These are phyloP conservation scores for Paratilapia polleni DNA, from an alignment of 2,113 vertebrate genomes.

Conservation along the genomic window DNA sequence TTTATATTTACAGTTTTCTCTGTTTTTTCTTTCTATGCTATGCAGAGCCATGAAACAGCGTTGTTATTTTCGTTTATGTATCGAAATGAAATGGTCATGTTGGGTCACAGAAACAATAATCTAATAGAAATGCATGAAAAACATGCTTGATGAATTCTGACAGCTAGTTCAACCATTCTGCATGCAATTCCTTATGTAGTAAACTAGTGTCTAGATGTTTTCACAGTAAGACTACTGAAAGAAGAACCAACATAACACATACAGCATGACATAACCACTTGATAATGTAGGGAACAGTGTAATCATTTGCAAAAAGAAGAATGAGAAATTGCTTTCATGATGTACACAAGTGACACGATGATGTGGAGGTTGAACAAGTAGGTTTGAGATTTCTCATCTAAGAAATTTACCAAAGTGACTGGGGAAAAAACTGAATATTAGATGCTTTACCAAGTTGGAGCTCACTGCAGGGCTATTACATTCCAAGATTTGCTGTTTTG, in stretches of 20 bases:
- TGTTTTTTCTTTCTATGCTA: neutral
- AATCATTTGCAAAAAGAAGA: neutral
- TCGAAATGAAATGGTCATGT: neutral
- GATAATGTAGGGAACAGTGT: neutral
- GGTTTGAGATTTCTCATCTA: neutral
- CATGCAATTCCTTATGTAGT: neutral
- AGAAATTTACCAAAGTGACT: neutral
- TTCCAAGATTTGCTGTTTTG: neutral
- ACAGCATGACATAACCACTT: neutral
- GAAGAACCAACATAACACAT: neutral
- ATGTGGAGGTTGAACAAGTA: too few relatives aligned
- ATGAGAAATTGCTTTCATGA: neutral
- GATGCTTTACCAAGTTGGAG: neutral
- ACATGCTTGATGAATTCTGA: neutral
- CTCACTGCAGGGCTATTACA: neutral
- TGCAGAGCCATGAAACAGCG: too few relatives aligned
- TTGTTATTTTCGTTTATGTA: neutral
- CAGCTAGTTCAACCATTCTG: neutral
- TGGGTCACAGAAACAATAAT: neutral
- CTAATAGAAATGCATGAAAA: neutral
- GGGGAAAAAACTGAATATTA: neutral
- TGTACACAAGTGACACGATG: neutral
- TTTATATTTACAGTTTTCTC: neutral
- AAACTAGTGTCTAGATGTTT: neutral
- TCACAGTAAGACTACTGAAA: neutral